Evolutionary conservation across 2,797 vertebrate genomes (phyloP), one percentile per base, ranked within the genome.

Genomic region (Poecilia picta): DNA sequence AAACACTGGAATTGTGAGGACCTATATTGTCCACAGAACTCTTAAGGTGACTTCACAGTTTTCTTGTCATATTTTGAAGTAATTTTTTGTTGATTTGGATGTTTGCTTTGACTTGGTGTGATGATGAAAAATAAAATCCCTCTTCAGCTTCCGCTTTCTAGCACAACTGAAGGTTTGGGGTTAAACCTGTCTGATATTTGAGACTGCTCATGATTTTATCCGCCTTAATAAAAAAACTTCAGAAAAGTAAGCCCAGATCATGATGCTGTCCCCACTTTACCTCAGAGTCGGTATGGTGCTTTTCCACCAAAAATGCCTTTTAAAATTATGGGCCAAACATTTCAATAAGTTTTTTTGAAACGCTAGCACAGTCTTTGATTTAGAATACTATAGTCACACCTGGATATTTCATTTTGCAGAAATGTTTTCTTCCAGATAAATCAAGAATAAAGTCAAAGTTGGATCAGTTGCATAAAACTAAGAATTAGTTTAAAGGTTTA

Each of bases 61-160:
- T 46, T 71, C 41, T 45, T 28, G 11, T 71, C 41, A 45, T 71
- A 46, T 71, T 71, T 28, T 71, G 11, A 71, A 71, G 12, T 28
- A 2, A 28, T 39, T 71, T 45, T 45, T 71, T 28, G 23, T 71
- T 71, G 41, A 71, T 71, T 71, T 71, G 12, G 41, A 71, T 28
- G 41, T 46, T 71, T 46, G 41, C 41, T 71, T 46, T 15, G 43
- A 71, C 25, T 45, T 45, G 68, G 68, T 71, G 41, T 20, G 41
- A 45, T 71, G 43, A 71, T 45, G 68, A 45, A 45, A 71, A 71
- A 71, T 71, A 71, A 45, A 71, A 71, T 16, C 43, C 43, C 25
- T 28, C 41, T 46, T 45, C 13, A 45, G n/a, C 43, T 71, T 71
- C 41, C 15, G 43, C 41, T 46, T 71, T 71, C 25, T 4, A 28